Evolutionary conservation across 1,140 invertebrate genomes (phyloP).

Genomic region (Drosophila guanche): DNA sequence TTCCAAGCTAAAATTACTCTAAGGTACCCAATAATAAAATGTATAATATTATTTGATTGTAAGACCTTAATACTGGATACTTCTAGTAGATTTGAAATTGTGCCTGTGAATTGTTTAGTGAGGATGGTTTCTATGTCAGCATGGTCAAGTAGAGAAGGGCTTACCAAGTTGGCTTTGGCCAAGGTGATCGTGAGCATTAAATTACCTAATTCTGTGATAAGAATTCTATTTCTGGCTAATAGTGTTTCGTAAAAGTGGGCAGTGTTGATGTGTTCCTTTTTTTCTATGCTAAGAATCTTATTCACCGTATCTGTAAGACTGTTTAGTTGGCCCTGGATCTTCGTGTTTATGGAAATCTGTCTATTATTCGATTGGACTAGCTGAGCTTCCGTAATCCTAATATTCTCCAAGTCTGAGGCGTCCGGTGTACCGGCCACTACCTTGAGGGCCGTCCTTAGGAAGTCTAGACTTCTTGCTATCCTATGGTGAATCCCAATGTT

Average conservation of each 20-base stretch:
- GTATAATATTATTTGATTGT: too few species aligned
- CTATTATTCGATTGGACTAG: conserved; percentile 16
- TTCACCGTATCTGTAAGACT: too few species aligned
- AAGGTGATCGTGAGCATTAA: conserved; percentile 28
- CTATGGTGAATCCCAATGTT: background rate
- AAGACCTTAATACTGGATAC: too few species aligned
- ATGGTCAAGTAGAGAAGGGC: conserved; percentile 32
- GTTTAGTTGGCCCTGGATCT: too few species aligned
- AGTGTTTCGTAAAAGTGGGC: conserved; percentile 24
- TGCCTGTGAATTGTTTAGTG: too few species aligned
- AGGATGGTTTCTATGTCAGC: background rate
- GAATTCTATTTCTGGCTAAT: conserved; percentile 27
- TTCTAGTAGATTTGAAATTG: too few species aligned
- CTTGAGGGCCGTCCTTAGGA: too few species aligned
- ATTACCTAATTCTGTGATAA: conserved; percentile 28
- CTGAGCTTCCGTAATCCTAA: background rate
- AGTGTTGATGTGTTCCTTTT: conserved; percentile 16
- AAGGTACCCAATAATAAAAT: too few species aligned
- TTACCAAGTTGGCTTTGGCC: conserved; percentile 27
- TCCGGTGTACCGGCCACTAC: conserved; percentile 6
- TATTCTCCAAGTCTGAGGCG: background rate
- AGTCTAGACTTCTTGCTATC: background rate
- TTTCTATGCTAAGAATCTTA: too few species aligned
- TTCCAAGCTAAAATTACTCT: too few species aligned
- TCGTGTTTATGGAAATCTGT: conserved; percentile 5